These are phyloP conservation scores for Latrodectus hesperus DNA, from an alignment of 2,888 invertebrate species.

Conservation along the genomic window DNA sequence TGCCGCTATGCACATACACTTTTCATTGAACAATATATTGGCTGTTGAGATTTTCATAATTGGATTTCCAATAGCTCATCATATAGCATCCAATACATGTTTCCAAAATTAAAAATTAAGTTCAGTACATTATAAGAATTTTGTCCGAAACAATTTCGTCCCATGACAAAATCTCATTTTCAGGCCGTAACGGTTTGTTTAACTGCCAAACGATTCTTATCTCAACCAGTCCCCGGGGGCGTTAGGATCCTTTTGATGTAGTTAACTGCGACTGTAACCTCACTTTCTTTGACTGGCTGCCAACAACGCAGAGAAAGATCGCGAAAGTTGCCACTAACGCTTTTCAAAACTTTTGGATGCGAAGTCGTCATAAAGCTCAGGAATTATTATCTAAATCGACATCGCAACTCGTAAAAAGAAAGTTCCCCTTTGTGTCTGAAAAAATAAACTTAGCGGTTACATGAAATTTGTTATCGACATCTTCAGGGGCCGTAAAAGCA, in stretches of 20 bases:
- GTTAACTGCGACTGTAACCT: constrained; percentile 46
- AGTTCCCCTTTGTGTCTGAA: constrained; percentile 23
- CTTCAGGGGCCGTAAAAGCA: constrained; percentile 36
- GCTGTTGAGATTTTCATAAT: no score
- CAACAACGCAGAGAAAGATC: not conserved
- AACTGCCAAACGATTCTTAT: constrained; percentile 37
- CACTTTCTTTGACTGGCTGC: constrained; percentile 26
- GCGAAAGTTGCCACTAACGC: constrained; percentile 7
- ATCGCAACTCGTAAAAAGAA: constrained; percentile 54
- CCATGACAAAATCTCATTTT: not conserved
- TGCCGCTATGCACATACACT: no score
- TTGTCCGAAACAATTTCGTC: no score
- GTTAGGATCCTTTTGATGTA: constrained; percentile 8
- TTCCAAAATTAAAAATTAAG: no score
- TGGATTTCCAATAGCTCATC: no score
- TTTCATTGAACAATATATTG: no score
- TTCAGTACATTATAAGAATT: no score
- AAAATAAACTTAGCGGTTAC: constrained; percentile 22
- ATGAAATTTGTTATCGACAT: constrained; percentile 32
- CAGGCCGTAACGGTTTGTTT: not conserved
- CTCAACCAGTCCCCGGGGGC: constrained; percentile 2
- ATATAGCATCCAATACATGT: no score
- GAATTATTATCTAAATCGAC: constrained; percentile 63
- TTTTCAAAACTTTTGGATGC: not conserved
- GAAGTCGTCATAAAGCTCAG: constrained; percentile 30